Evolutionary conservation across 1,140 invertebrate genomes (phyloP).

Genomic region (Cydia amplana): DNA sequence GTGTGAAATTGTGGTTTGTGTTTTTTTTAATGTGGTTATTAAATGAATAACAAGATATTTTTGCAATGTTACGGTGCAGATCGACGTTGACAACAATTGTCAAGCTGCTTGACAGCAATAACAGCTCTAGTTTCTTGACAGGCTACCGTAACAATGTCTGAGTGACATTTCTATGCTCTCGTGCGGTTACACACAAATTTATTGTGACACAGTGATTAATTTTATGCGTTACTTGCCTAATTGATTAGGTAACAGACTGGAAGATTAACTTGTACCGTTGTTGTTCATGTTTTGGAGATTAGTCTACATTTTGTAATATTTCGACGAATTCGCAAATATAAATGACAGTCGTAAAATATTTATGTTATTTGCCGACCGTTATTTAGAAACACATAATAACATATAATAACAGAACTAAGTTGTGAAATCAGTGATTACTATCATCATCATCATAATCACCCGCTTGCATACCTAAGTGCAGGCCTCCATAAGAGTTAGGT

Average conservation of each 20-base stretch:
- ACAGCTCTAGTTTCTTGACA: constrained; percentile 30
- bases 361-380: neutral
- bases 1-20: constrained; percentile 29
- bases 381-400: neutral
- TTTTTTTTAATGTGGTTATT: constrained; percentile 12
- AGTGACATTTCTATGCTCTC: constrained; percentile 40
- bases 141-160: constrained; percentile 36
- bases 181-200: constrained; percentile 41
- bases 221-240: constrained; percentile 44
- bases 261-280: constrained; percentile 27
- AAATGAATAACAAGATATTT: constrained; percentile 31
- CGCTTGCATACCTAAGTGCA: no score
- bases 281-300: constrained; percentile 17
- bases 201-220: constrained; percentile 48
- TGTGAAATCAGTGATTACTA: no score
- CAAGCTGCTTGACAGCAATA: constrained; percentile 31
- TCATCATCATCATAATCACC: no score
- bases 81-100: constrained; percentile 37
- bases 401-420: no score
- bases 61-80: constrained; percentile 41
- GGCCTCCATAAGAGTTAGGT: no score
- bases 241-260: constrained; percentile 47
- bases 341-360: neutral
- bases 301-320: constrained; percentile 4
- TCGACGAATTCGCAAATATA: neutral